phyloP scores from a whole-genome alignment of 2,797 vertebrate species.

The Acomys russatus region DNA sequence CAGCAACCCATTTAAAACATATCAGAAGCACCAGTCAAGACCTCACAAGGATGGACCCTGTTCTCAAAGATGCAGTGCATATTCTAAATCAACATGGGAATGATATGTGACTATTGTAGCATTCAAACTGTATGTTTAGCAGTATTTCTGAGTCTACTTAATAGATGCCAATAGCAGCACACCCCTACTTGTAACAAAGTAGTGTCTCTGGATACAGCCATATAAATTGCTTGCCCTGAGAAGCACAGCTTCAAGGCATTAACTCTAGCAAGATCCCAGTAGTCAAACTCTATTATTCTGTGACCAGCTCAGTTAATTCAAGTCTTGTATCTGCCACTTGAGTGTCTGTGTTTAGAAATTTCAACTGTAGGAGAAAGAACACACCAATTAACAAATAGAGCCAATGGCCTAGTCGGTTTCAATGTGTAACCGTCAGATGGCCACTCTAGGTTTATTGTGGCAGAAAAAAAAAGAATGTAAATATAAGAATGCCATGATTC shows the following conservation, averaged over 20 bases:
- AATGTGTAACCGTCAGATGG: background rate
- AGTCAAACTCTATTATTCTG: background rate
- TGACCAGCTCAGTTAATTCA: background rate
- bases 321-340: background rate
- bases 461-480: constrained; percentile 12
- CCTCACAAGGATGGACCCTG: background rate
- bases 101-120: background rate
- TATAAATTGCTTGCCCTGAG: background rate
- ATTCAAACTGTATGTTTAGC: background rate
- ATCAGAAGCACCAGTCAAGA: background rate
- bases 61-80: background rate
- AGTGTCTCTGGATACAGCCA: background rate
- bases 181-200: background rate
- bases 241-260: background rate
- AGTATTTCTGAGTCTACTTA: background rate
- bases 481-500: background rate
- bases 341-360: background rate
- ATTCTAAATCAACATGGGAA: background rate
- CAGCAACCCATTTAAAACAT: background rate
- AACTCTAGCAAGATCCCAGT: background rate
- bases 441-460: background rate
- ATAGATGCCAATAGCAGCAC: background rate
- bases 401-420: background rate
- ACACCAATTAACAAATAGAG: background rate
- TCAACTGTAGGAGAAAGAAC: background rate